Conservation (phyloP, 2,888 invertebrate species). For the Sipunculus nudus region DNA sequence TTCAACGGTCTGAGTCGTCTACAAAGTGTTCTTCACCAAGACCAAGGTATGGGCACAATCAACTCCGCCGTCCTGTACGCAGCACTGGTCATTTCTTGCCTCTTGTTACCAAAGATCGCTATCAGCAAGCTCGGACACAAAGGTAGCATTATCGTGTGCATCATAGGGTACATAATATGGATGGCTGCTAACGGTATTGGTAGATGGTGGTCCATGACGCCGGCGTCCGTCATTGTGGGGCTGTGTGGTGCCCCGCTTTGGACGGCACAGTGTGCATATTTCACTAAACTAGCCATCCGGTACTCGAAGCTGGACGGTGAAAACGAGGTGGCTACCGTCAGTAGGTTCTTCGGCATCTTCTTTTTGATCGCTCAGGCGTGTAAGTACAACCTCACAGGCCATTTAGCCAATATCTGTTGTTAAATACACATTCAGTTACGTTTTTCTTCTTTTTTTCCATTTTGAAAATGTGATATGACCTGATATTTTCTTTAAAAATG, state of each 20-base stretch:
- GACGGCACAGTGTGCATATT: conserved; percentile 97
- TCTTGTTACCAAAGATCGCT: conserved; percentile 75
- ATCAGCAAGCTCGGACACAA: conserved; percentile 69
- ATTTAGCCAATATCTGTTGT: no score
- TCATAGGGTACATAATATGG: conserved; percentile 93
- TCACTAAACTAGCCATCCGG: conserved; percentile 71
- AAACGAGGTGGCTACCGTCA: conserved; percentile 87
- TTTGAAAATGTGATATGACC: no score
- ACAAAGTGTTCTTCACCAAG: conserved; percentile 88
- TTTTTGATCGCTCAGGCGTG: conserved; percentile 97
- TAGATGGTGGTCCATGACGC: conserved; percentile 76
- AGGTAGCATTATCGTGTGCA: conserved; percentile 91
- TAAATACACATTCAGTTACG: no score
- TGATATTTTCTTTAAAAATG: no score
- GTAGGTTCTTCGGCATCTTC: conserved; percentile 98
- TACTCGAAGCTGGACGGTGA: conserved; percentile 86
- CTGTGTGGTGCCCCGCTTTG: conserved; percentile 97
- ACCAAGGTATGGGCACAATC: conserved; percentile 88
- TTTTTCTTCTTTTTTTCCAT: no score
- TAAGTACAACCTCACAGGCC: no score
- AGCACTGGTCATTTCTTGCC: conserved; percentile 91
- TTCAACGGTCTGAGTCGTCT: conserved; percentile 79
- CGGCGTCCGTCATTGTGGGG: conserved; percentile 90
- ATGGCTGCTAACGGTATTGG: conserved; percentile 88
- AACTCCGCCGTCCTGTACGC: conserved; percentile 92